These are phyloP conservation scores for Geotrupes spiniger DNA, from an alignment of 2,888 invertebrate species.

Conservation along the genomic window DNA sequence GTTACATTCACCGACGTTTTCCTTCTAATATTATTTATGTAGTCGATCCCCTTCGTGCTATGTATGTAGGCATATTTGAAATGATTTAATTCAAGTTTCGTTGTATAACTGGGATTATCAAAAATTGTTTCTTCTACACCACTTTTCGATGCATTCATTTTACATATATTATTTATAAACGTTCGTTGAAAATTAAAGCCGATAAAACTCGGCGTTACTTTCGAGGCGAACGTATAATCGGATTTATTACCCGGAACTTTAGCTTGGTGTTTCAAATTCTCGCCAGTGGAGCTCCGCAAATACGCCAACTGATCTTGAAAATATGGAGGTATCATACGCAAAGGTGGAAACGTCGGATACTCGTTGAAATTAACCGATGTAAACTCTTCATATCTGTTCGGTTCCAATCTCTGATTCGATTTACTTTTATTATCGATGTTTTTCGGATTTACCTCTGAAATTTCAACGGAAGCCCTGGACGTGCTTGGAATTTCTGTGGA, in stretches of 20 bases:
- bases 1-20: not conserved
- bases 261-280: not conserved
- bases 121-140: not conserved
- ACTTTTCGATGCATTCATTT: too few species aligned
- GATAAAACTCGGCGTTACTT: too few species aligned
- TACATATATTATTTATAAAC: not conserved
- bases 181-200: not conserved
- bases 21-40: not conserved
- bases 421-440: not conserved
- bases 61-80: not conserved
- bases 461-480: not conserved
- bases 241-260: too few species aligned
- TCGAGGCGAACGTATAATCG: too few species aligned
- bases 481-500: constrained; percentile 11
- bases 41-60: not conserved
- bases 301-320: constrained; percentile 15
- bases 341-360: constrained; percentile 10
- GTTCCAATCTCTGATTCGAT: too few species aligned
- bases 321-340: constrained; percentile 17
- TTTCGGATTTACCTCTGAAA: not conserved
- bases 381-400: too few species aligned
- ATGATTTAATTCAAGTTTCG: not conserved
- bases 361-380: not conserved
- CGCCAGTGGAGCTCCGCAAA: not conserved
- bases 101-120: not conserved